A percentile compares a stretch with the other conserved stretches of the same genome.
Conservation (phyloP, 2,797 vertebrate species). For the Myiothlypis chrysogaster region DNA sequence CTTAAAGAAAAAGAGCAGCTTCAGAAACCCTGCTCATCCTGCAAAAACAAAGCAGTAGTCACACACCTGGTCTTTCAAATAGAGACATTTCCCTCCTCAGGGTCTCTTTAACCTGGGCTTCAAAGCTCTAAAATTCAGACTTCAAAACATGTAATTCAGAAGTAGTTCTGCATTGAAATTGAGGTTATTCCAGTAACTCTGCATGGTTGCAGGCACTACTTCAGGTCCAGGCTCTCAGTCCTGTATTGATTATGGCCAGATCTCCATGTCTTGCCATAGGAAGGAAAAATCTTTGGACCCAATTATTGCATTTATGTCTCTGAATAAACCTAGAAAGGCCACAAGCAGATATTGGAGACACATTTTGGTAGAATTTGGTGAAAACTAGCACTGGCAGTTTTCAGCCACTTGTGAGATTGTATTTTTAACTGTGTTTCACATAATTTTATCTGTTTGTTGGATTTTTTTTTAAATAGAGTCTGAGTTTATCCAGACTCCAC, state of each 20-base stretch:
- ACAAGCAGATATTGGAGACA: neutral
- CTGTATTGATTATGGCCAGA: too few relatives aligned
- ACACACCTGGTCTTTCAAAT: neutral
- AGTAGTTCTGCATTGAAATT: neutral
- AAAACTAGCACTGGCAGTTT: neutral
- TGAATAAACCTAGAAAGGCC: neutral
- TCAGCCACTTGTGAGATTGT: neutral
- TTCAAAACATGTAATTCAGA: neutral
- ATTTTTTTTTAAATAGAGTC: neutral
- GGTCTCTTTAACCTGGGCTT: neutral
- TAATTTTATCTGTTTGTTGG: neutral
- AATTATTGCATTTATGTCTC: neutral
- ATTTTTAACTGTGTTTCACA: neutral
- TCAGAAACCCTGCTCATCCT: neutral
- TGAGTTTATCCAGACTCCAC: neutral
- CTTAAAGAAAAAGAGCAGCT: neutral
- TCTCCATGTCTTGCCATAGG: fast-evolving
- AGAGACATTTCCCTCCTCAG: neutral
- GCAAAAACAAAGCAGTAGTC: neutral
- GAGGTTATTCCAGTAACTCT: neutral
- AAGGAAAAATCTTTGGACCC: neutral
- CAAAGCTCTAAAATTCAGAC: neutral
- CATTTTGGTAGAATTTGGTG: neutral
- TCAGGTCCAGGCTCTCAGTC: neutral
- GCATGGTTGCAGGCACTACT: fast-evolving